Conservation (phyloP, 2,888 invertebrate genomes). For the Diabrotica balteata region DNA sequence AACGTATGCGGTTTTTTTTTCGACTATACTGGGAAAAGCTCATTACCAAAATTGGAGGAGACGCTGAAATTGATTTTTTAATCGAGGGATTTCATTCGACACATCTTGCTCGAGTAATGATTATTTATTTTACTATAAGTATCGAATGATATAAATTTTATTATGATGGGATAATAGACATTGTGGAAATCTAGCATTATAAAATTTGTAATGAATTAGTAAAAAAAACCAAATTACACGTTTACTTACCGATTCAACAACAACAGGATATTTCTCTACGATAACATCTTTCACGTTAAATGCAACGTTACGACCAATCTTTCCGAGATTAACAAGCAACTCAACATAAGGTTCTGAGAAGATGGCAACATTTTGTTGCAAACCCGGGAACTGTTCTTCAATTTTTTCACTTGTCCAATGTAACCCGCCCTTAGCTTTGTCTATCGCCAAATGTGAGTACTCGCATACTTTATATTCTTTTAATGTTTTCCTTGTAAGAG, state of each 20-base stretch:
- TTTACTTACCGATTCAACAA: slow-evolving; percentile 64
- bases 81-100: no score
- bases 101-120: no score
- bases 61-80: no score
- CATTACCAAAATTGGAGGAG: no score
- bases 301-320: slow-evolving; percentile 63
- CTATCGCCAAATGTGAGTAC: slow-evolving; percentile 70
- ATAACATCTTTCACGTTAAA: slow-evolving; percentile 46
- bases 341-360: slow-evolving; percentile 69
- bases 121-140: no score
- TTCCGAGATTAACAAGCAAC: slow-evolving; percentile 66
- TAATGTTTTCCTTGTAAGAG: slow-evolving; percentile 68
- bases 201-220: no score
- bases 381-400: slow-evolving; percentile 73
- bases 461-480: slow-evolving; percentile 71
- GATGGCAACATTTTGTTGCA: slow-evolving; percentile 66
- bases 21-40: no score
- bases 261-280: slow-evolving; percentile 60
- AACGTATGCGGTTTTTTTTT: no score
- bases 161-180: no score
- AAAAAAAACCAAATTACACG: no score
- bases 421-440: slow-evolving; percentile 67
- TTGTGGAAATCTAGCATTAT: no score
- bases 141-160: no score
- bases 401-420: slow-evolving; percentile 72